phyloP scores from a whole-genome alignment of 2,797 vertebrate genomes.

The Melanotaenia trifasciata region DNA sequence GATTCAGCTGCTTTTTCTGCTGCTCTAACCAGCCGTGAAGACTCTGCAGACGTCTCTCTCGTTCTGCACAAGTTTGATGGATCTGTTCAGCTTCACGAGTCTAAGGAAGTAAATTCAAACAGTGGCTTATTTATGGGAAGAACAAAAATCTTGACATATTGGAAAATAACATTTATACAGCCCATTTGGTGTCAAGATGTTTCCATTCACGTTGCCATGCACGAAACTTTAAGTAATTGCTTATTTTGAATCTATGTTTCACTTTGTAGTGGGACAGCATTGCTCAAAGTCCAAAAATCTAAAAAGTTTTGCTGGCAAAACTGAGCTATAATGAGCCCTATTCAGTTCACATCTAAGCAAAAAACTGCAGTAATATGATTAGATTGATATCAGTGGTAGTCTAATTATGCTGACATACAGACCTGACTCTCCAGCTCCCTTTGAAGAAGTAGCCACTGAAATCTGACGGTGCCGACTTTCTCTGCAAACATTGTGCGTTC shows the following conservation, averaged over 20 bases:
- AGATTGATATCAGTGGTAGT: conserved; percentile 1
- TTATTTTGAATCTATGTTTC: not conserved
- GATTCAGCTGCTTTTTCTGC: conserved; percentile 79
- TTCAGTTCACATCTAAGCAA: not conserved
- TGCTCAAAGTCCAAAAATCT: not conserved
- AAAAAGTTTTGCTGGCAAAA: not conserved
- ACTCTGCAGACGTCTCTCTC: conserved; percentile 82
- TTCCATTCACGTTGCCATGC: conserved; percentile 3
- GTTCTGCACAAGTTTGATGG: conserved; percentile 81
- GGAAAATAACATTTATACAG: conserved; percentile 8
- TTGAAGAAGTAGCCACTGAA: conserved; percentile 84
- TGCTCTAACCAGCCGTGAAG: conserved; percentile 80
- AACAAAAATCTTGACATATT: not conserved
- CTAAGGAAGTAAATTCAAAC: conserved; percentile 69
- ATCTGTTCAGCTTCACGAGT: conserved; percentile 81
- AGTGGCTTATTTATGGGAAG: not conserved
- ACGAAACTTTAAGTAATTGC: not conserved
- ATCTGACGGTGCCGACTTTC: conserved; percentile 85
- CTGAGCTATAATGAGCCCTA: not conserved
- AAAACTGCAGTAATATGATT: not conserved
- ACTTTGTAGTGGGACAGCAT: not conserved
- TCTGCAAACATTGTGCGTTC: conserved; percentile 86
- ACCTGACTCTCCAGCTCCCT: conserved; percentile 87
- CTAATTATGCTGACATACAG: not conserved
- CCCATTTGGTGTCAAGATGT: not conserved